Evolutionary conservation across 2,888 invertebrate genomes (phyloP).

Genomic region (Papilio demoleus): DNA sequence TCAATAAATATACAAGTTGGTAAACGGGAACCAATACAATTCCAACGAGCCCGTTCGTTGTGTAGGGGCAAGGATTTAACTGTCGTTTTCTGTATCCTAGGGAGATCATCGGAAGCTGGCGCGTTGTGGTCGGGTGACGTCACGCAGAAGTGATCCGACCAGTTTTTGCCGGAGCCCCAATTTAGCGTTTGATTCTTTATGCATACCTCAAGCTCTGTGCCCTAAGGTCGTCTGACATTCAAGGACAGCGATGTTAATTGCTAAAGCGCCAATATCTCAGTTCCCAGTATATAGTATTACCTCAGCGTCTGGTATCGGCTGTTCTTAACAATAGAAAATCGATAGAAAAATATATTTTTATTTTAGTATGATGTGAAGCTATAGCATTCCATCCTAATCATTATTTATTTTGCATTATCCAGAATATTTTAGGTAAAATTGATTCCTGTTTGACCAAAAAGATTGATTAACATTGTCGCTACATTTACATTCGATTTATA

Average conservation of each 20-base stretch:
- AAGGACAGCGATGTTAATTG: slow-evolving; percentile 72
- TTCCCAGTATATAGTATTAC: slow-evolving; percentile 45
- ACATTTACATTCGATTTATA: too few relatives aligned
- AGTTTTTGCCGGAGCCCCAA: slow-evolving; percentile 74
- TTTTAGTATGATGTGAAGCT: not conserved
- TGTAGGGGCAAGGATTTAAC: slow-evolving; percentile 38
- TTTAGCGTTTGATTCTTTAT: slow-evolving; percentile 80
- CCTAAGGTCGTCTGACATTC: slow-evolving; percentile 78
- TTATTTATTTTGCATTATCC: not conserved
- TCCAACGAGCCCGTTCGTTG: slow-evolving; percentile 13
- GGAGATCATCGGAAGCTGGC: slow-evolving; percentile 63
- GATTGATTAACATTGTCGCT: too few relatives aligned
- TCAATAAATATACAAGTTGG: not conserved
- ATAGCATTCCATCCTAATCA: not conserved
- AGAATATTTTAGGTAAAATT: not conserved
- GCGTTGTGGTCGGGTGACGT: slow-evolving; percentile 70
- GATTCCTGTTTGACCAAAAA: too few relatives aligned
- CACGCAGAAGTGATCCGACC: slow-evolving; percentile 67
- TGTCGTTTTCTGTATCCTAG: slow-evolving; percentile 51
- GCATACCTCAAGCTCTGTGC: slow-evolving; percentile 72
- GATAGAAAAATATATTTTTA: not conserved
- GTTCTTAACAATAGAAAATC: slow-evolving; percentile 41
- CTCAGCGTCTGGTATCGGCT: slow-evolving; percentile 42
- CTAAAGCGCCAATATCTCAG: slow-evolving; percentile 48
- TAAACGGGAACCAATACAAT: slow-evolving; percentile 10